Evolutionary conservation across 2,113 vertebrate genomes (phyloP), one percentile per base, ranked within the genome.

Genomic region (Equus quagga): DNA sequence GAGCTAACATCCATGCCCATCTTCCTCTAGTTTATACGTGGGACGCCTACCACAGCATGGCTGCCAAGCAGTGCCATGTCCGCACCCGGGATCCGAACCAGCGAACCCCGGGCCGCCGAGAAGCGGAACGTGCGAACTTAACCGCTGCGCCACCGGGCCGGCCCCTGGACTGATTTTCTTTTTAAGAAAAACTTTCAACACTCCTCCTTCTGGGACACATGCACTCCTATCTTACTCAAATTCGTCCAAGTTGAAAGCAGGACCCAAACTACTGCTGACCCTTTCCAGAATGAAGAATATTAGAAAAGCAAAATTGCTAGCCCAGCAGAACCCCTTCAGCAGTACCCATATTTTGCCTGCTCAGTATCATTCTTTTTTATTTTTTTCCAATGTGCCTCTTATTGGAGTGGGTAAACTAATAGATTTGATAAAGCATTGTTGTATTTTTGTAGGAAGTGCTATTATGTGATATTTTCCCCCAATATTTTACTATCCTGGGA

Each of bases 261-360:
- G 44, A 8, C 19, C 28, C n/a, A 75, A 26, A n/a, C 6, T n/a
- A 5, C 24, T 54, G 3, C 6, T 86, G n/a, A 82, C 8, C 23
- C 86, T 96, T 96, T 91, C 28, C 17, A 56, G 36, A 92, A 83
- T 84, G 17, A 80, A 89, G 46, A 92, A 36, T 65, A 23, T 64
- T 62, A 67, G 19, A 93, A 62, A 86, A 41, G 60, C 8, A 67
- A 54, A 97, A 41, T 36, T 92, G 7, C 17, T 95, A 11, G n/a
- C 9, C 17, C 24, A 73, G 28, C 11, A 80, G 36, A 92, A 88
- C 14, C 31, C 15, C 10, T 44, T 64, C n/a, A 92, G 51, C n/a
- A 87, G 5, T 6, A 62, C n/a, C 8, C 8, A 19, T 84, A 72
- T 89, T 85, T 88, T 96, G 19, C 18, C 49, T 64, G 2, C 26